Conservation (phyloP, 2,113 vertebrate genomes). For the Osmerus mordax region DNA sequence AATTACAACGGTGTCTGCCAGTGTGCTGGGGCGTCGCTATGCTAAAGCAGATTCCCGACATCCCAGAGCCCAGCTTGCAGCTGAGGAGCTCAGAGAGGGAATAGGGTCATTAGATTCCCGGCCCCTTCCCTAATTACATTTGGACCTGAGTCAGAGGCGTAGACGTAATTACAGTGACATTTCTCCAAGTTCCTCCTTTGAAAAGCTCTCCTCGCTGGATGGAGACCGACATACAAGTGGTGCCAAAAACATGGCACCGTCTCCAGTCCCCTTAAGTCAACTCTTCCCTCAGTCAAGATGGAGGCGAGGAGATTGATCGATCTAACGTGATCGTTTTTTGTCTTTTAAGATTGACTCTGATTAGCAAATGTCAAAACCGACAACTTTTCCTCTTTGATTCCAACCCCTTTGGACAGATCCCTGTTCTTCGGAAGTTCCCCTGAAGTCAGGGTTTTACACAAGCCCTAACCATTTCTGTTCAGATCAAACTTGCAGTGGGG, state of each 20-base stretch:
- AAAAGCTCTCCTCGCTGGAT: not conserved
- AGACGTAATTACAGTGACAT: slow-evolving; percentile 46
- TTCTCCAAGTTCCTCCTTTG: slow-evolving; percentile 24
- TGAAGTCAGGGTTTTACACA: too few relatives aligned
- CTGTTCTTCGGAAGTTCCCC: too few relatives aligned
- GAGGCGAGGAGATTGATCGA: not conserved
- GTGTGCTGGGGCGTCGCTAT: not conserved
- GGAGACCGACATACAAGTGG: not conserved
- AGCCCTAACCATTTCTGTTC: too few relatives aligned
- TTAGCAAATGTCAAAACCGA: too few relatives aligned
- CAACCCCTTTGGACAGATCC: too few relatives aligned
- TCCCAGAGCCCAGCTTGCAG: slow-evolving; percentile 16
- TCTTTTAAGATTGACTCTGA: too few relatives aligned
- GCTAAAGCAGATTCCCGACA: slow-evolving; percentile 16
- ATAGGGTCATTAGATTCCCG: slow-evolving; percentile 43
- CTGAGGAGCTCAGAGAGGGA: slow-evolving; percentile 21
- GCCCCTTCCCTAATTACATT: slow-evolving; percentile 46
- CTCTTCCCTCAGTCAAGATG: not conserved
- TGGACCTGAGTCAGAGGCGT: slow-evolving; percentile 22
- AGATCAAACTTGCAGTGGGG: too few relatives aligned
- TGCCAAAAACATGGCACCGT: not conserved
- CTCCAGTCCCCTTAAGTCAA: not conserved
- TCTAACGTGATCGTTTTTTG: too few relatives aligned
- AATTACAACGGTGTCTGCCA: slow-evolving; percentile 35
- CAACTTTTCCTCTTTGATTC: too few relatives aligned